Evolutionary conservation across 2,888 invertebrate species (phyloP), one percentile per base, ranked within the genome.

Genomic region (Scaptomyza reducta): DNA sequence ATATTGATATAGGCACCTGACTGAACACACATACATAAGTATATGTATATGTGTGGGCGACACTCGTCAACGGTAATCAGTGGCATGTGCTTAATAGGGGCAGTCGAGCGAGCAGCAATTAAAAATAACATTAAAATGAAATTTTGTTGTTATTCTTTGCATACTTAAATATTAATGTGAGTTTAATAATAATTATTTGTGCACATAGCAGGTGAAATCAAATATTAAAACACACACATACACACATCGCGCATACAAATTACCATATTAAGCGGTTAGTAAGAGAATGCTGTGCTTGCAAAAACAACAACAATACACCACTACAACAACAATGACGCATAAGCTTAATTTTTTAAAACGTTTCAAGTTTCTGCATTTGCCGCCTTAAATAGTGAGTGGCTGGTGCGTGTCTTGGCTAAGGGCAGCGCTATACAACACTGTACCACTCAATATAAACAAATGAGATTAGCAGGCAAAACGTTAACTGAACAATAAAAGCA

Each of bases 151-250:
- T 51, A 33, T 64, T 40, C 53, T 53, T 76, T 66, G 76, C 64
- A 69, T 78, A 67, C 62, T 57, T 63, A 74, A 77, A 69, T 74
- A 67, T 68, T 66, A 75, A 79, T 82, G 56, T 85, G 86, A 87
- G 62, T 87, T 70, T 70, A 75, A 85, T 67, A 78, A 76, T 66
- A 69, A 66, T 64, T 55, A 70, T 74, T 68, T 70, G 41, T 33
- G 54, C 44, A 38, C 33, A 58, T 40, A 56, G 62, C 81, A 63
- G 70, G 75, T 78, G 70, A 78, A 78, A 81, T 74, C 13, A 44
- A 65, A 72, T 70, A 73, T 56, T 41, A 68, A 40, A 25, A 49
- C 5, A 22, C 11, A 25, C 2, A 57, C 41, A 47, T n/a, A n/a
- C 35, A 59, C 58, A 55, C 18, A 68, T n/a, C 35, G 74, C 35